Base-by-base conservation (phyloP, 2,888 invertebrate species). In the Lasioglossum malachurum region DNA sequence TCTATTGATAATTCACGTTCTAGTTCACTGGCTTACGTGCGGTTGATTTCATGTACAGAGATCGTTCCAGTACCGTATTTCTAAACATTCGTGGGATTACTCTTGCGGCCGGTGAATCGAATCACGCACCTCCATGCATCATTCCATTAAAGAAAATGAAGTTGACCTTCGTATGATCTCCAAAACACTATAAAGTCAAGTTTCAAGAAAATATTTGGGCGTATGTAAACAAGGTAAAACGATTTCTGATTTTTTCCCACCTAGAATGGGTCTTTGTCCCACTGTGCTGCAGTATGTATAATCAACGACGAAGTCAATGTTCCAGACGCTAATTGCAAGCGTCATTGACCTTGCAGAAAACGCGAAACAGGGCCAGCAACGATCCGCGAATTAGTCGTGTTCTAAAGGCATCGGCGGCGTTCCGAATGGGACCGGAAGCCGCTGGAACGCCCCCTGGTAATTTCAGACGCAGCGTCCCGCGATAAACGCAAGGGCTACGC, bases 311-410 rank as follows among this genome's bases (percentile, higher is more conserved):
- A 31, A 31, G 64, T 16, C 31, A 27, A 31, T 31, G 27, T 19
- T 31, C 31, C 31, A 31, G 31, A 31, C 16, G 7, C 64, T 1
- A 31, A 53, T 53, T 23, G 23, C 8, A 8, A 64, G 19, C 92
- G 92, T 92, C 92, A 91, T 92, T 90, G 91, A 87, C 92, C 92
- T 91, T 91, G 92, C 79, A 41, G 67, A 38, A 57, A 84, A 81
- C 80, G 86, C 64, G 64, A 69, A 38, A 23, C 84, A 87, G 86
- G 71, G 10, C 4, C 81, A 75, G 27, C 3, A n/a, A 14, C 71
- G 44, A 12, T 53, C 41, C 64, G 60, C 49, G 35, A 78, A 75
- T 67, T 57, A 4, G 44, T 49, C 19, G 16, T 35, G 27, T 72
- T 74, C 27, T 31, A 38, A 64, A 64, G 16, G 57, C 16, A 14